phyloP scores from a whole-genome alignment of 2,888 invertebrate genomes.

The Idaea dimidiata region DNA sequence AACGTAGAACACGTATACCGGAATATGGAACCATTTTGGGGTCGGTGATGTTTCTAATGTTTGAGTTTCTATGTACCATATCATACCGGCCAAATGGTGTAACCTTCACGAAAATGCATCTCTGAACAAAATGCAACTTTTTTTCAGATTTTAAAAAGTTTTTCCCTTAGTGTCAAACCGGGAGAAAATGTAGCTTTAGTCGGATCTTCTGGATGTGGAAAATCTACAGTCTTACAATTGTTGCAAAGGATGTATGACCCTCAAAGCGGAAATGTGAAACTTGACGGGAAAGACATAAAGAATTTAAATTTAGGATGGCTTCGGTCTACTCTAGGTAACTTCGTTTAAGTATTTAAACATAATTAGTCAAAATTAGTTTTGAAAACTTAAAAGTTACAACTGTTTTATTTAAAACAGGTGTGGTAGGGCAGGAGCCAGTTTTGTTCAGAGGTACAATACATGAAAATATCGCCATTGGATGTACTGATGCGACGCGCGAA shows the following conservation, averaged over 20 bases:
- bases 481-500: slow-evolving; percentile 83
- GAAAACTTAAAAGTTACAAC: neutral
- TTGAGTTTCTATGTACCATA: too few relatives aligned
- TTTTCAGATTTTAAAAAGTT: slow-evolving; percentile 83
- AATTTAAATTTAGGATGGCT: slow-evolving; percentile 88
- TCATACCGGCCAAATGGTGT: too few relatives aligned
- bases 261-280: slow-evolving; percentile 73
- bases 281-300: slow-evolving; percentile 85
- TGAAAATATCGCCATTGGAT: slow-evolving; percentile 86
- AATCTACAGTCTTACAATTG: slow-evolving; percentile 89
- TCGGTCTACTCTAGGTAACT: slow-evolving; percentile 84
- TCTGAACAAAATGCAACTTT: neutral
- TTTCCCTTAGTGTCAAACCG: slow-evolving; percentile 82
- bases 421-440: slow-evolving; percentile 94
- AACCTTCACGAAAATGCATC: neutral
- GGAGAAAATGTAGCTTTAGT: slow-evolving; percentile 88
- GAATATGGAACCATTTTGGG: too few relatives aligned
- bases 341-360: neutral
- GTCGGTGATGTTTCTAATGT: too few relatives aligned
- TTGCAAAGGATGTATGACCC: slow-evolving; percentile 88
- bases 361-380: neutral
- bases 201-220: slow-evolving; percentile 89
- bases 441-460: slow-evolving; percentile 90
- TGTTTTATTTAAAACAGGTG: slow-evolving; percentile 60
- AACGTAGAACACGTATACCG: too few relatives aligned